Conservation (phyloP, 1,140 invertebrate genomes). For the Drosophila tropicalis region DNA sequence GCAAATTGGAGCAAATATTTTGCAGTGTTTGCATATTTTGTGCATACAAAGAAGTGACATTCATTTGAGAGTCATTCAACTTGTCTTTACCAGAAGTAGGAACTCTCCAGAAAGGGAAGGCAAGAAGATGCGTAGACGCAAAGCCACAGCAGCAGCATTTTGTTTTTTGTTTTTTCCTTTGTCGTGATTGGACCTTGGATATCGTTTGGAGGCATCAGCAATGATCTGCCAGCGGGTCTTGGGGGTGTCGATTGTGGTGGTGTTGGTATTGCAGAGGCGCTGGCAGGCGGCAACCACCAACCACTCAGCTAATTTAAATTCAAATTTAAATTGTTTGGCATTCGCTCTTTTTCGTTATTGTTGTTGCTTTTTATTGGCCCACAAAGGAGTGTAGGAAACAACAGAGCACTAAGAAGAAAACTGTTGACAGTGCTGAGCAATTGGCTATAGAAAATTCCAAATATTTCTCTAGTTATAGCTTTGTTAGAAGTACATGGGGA, state of each 20-base stretch:
- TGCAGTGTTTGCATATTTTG: constrained; percentile 4
- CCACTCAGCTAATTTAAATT: constrained; percentile 72
- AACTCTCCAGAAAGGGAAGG: background rate
- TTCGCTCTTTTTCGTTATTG: constrained; percentile 20
- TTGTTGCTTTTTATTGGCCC: constrained; percentile 55
- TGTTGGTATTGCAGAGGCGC: constrained; percentile 41
- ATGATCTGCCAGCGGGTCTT: constrained; percentile 26
- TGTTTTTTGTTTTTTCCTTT: constrained; percentile 6
- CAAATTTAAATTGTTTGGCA: constrained; percentile 76
- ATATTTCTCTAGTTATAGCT: background rate
- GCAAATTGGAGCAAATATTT: constrained; percentile 34
- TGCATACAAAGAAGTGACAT: constrained; percentile 37
- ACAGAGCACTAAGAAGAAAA: constrained; percentile 3
- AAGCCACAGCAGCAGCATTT: constrained; percentile 11
- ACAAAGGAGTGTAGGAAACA: constrained; percentile 6
- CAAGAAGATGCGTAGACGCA: constrained; percentile 18
- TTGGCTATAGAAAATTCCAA: background rate
- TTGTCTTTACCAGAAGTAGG: background rate
- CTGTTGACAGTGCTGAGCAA: constrained; percentile 16
- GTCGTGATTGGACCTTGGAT: constrained; percentile 61
- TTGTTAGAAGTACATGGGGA: no score
- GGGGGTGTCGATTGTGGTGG: constrained; percentile 7
- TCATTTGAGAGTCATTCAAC: constrained; percentile 24
- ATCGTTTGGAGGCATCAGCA: constrained; percentile 62
- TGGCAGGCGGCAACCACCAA: constrained; percentile 7